Conservation (phyloP, 2,888 invertebrate species). For the Dioctria linearis region DNA sequence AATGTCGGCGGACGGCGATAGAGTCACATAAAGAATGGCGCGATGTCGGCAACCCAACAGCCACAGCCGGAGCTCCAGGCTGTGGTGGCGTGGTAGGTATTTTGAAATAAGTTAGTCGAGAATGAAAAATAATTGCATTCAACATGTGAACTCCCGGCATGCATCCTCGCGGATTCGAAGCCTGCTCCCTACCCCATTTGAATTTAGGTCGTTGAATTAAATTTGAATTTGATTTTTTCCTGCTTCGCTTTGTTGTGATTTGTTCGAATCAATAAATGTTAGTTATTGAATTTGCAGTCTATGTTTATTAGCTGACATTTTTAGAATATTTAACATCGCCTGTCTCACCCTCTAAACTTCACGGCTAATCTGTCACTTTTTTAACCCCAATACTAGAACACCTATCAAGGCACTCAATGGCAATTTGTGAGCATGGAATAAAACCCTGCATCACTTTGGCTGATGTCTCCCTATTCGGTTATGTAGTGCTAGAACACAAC, state of each 20-base stretch:
- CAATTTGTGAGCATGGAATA: background rate
- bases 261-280: conserved; percentile 23
- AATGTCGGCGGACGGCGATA: conserved; percentile 44
- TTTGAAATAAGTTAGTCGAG: conserved; percentile 16
- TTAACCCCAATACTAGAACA: background rate
- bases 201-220: conserved; percentile 30
- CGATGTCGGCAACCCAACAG: background rate
- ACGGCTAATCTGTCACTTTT: too few relatives aligned
- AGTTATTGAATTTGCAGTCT: conserved; percentile 9
- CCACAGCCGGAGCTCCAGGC: background rate
- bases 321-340: background rate
- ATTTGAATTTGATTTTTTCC: background rate
- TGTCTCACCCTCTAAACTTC: too few relatives aligned
- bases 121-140: conserved; percentile 55
- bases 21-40: conserved; percentile 39
- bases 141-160: conserved; percentile 35
- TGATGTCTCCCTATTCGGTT: too few relatives aligned
- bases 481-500: too few relatives aligned
- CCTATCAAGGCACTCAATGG: conserved; percentile 21
- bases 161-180: background rate
- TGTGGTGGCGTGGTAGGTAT: background rate
- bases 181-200: background rate
- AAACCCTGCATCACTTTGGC: too few relatives aligned
- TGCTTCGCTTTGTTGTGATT: background rate
- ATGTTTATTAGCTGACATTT: too few relatives aligned